Evolutionary conservation across 2,113 vertebrate genomes (phyloP), one percentile per base, ranked within the genome.

Genomic region (Tachysurus fulvidraco): DNA sequence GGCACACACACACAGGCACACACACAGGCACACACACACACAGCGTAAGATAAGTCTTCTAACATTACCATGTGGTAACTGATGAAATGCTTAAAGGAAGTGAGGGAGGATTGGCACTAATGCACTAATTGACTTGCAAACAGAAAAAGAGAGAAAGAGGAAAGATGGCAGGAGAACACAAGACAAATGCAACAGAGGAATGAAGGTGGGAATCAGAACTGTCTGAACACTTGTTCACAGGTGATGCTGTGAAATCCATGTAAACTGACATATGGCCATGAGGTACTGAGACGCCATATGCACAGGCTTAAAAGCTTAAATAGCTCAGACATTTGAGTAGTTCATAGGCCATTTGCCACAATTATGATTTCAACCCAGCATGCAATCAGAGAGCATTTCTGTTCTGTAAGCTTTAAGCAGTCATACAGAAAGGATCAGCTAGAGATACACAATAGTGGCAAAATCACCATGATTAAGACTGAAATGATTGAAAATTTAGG

Each of bases 401-500:
- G 21, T 44, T 5, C 81, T 79, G 86, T 94, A 93, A 92, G 84
- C 76, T 93, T 92, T 88, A 91, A 93, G 88, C 83, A 81, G 90
- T 91, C 91, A 91, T 89, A 87, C 88, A 85, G 84, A 89, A 88
- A 83, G 90, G 54, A 81, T 81, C 55, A 4, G 3, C 11, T 14
- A 41, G 28, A 79, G 28, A 41, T 60, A 60, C 13, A 59, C 28
- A 60, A 81, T 14, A 41, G 54, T 60, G 10, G 30, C 10, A 60
- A 12, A 81, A 54, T 54, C 5, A 17, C n/a, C 25, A 77, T 54
- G 41, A 78, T 79, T 55, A 10, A 30, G 8, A 55, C 21, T 79
- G 0, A 55, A 55, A 81, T 81, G 60, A 36, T 1, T 36, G 78
- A 57, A 21, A 6, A 81, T 44, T 59, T 60, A 41, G 55, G 10